A percentile compares a stretch with the other conserved stretches of the same genome.
phyloP scores from a whole-genome alignment of 2,888 invertebrate genomes.

The Calameuta idolon region DNA sequence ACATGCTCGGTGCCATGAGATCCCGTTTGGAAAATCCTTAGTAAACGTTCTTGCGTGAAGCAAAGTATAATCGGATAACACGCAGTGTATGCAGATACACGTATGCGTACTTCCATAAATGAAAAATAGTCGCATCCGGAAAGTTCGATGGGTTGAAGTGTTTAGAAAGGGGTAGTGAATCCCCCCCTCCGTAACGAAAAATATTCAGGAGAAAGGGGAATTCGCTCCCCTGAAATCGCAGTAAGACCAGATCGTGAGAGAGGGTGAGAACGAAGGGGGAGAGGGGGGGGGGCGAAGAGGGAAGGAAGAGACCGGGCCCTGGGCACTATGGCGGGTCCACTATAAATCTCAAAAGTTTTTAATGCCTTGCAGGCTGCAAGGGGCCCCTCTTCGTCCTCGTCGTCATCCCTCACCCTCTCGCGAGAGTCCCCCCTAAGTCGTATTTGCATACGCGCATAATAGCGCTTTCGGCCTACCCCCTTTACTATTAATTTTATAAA shows the following conservation, averaged over 20 bases:
- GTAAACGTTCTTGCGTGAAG: not conserved
- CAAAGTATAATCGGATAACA: not conserved
- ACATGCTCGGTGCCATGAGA: not conserved
- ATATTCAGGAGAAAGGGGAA: not conserved
- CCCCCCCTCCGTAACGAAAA: not conserved
- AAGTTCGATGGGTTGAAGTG: not conserved
- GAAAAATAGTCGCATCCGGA: not conserved
- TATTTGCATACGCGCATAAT: constrained; percentile 65
- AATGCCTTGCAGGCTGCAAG: constrained; percentile 61
- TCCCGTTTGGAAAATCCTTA: not conserved
- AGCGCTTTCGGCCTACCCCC: constrained; percentile 56
- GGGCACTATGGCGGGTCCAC: constrained; percentile 26
- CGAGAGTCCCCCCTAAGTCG: constrained; percentile 29
- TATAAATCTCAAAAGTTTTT: constrained; percentile 65
- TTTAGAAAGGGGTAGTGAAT: not conserved
- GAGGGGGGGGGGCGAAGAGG: not conserved
- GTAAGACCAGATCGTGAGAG: not conserved
- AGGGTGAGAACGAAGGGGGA: not conserved
- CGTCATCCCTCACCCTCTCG: constrained; percentile 31
- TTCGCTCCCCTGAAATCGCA: not conserved
- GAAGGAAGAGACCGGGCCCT: constrained; percentile 27
- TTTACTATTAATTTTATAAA: constrained; percentile 67
- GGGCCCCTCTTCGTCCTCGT: constrained; percentile 23
- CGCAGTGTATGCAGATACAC: not conserved
- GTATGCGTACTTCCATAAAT: not conserved